Evolutionary conservation across 1,140 invertebrate species (phyloP), one percentile per base, ranked within the genome.

Genomic region (Parasteatoda tepidariorum): DNA sequence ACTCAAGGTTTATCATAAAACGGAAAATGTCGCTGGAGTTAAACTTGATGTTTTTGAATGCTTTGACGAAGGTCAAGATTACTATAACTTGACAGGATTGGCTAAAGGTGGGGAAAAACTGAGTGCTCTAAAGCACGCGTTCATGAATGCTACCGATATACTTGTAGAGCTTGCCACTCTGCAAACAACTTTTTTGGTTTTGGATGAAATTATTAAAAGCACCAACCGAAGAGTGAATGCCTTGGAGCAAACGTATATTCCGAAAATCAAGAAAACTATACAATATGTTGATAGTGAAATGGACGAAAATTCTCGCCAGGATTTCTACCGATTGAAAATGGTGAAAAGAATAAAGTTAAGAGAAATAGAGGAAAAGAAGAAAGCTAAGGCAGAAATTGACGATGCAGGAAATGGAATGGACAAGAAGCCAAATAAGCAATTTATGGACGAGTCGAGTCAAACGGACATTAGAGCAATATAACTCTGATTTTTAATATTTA

Each of bases 221-320:
- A 98, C 97, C 3, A 98, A 98, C 89, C 92, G 98, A 86, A 93
- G 98, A 93, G 98, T 99, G 22, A 99, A 99, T 90, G 98, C 98
- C 87, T 99, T 99, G 90, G 98, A 99, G 90, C 97, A 99, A 89
- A 97, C 95, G 96, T 89, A 84, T 85, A 92, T 92, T 86, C 91
- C 91, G 34, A 88, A 89, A 86, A 96, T 99, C 89, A 97, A 99
- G 88, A 93, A 95, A 85, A 99, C 98, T 2, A 90, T 99, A 85
- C 92, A 94, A 1, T 99, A 99, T 90, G 99, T 99, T 87, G 97
- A 97, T 86, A 96, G 97, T 2, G 98, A 99, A 89, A 90, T 99
- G 84, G 98, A 99, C 89, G 98, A 99, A 90, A 90, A 98, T 86
- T 98, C 99, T 90, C 92, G 98, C 91, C 98, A 99, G 90, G 98